Evolutionary conservation across 2,888 invertebrate genomes (phyloP).

Genomic region (Orchestes rusci): DNA sequence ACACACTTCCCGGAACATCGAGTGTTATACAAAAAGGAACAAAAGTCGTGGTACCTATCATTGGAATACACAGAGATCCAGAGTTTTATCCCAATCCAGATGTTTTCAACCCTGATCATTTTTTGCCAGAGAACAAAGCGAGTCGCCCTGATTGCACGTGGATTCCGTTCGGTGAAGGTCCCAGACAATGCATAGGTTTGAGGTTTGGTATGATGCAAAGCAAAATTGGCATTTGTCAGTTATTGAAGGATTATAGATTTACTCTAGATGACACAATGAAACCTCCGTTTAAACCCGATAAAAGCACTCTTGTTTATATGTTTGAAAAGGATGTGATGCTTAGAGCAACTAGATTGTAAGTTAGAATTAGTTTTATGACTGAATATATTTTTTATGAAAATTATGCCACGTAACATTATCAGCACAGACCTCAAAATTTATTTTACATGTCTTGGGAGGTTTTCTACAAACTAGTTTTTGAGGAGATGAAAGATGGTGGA

Average conservation of each 20-base stretch:
- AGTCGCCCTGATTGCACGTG: slow-evolving; percentile 27
- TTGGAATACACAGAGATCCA: slow-evolving; percentile 30
- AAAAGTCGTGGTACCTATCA: slow-evolving; percentile 34
- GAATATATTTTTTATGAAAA: too few relatives aligned
- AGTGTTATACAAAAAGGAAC: slow-evolving; percentile 33
- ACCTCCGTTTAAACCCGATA: slow-evolving; percentile 19
- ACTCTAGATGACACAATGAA: slow-evolving; percentile 27
- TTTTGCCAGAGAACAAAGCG: slow-evolving; percentile 27
- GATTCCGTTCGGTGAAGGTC: slow-evolving; percentile 41
- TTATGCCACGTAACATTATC: too few relatives aligned
- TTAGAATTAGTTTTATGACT: too few relatives aligned
- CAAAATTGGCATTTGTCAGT: slow-evolving; percentile 29
- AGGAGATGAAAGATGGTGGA: too few relatives aligned
- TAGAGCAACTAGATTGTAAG: background rate
- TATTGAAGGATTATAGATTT: slow-evolving; percentile 29
- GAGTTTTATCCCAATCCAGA: slow-evolving; percentile 32
- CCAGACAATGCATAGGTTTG: slow-evolving; percentile 39
- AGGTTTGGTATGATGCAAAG: slow-evolving; percentile 32
- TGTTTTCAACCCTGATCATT: slow-evolving; percentile 32
- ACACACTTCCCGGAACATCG: slow-evolving; percentile 31
- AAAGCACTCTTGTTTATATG: background rate
- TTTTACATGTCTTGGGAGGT: too few relatives aligned
- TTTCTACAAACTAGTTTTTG: too few relatives aligned
- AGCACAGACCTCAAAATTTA: too few relatives aligned
- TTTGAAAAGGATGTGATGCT: background rate